Evolutionary conservation across 2,113 vertebrate genomes (phyloP).

Genomic region (Pseudolaguvia tuberculata): DNA sequence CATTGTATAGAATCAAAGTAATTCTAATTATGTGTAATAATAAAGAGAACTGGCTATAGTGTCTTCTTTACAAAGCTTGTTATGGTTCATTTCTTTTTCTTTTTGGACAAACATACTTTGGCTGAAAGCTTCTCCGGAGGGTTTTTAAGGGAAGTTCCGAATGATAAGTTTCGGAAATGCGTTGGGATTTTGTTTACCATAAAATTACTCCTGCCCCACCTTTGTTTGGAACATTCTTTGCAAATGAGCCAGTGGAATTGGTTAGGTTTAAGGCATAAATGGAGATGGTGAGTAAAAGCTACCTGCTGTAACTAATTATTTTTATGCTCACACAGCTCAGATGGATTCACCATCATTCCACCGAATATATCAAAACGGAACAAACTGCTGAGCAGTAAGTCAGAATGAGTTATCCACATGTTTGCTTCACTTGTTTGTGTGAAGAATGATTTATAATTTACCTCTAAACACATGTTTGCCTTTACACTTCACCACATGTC

Average conservation of each 20-base stretch:
- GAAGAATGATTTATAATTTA: constrained; percentile 20
- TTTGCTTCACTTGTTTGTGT: constrained; percentile 31
- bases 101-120: constrained; percentile 8
- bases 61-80: constrained; percentile 5
- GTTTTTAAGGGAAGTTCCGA: constrained; percentile 40
- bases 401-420: constrained; percentile 30
- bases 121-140: constrained; percentile 24
- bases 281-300: constrained; percentile 22
- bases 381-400: constrained; percentile 69
- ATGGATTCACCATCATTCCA: constrained; percentile 64
- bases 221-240: constrained; percentile 43
- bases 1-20: constrained; percentile 10
- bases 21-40: background rate
- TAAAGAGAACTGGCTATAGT: background rate
- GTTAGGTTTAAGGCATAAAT: constrained; percentile 18
- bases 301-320: constrained; percentile 24
- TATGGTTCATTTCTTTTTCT: constrained; percentile 16
- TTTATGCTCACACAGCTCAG: constrained; percentile 62
- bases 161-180: constrained; percentile 36
- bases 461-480: background rate
- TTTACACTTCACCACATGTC: background rate
- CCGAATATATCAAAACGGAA: constrained; percentile 69
- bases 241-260: constrained; percentile 17
- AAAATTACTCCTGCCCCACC: constrained; percentile 34
- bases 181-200: constrained; percentile 31